phyloP scores from a whole-genome alignment of 2,888 invertebrate species.

The Campaea margaritaria region DNA sequence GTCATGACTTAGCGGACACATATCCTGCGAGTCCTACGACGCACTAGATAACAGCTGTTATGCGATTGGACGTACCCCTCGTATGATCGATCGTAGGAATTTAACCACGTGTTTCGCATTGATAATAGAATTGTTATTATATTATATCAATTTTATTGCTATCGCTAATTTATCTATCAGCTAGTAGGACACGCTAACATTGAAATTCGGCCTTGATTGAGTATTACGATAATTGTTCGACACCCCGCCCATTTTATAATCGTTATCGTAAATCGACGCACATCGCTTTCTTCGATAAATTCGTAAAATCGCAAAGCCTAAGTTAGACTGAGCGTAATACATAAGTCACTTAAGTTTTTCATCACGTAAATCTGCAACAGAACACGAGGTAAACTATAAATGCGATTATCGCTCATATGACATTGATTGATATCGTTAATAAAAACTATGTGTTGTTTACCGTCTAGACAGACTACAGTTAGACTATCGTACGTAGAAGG shows the following conservation, averaged over 20 bases:
- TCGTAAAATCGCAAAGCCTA: no score
- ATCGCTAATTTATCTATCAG: slow-evolving; percentile 14
- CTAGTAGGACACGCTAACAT: slow-evolving; percentile 2
- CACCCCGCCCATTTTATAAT: not conserved
- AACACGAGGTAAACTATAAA: no score
- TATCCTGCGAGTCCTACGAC: slow-evolving; percentile 1
- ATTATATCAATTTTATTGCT: slow-evolving; percentile 9
- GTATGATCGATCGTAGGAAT: slow-evolving; percentile 36
- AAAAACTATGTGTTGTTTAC: no score
- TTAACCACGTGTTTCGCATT: slow-evolving; percentile 26
- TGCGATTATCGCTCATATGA: no score
- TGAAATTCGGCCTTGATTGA: slow-evolving; percentile 23
- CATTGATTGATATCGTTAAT: no score
- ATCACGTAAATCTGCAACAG: no score
- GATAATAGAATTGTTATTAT: not conserved
- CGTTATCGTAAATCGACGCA: not conserved
- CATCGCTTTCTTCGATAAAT: not conserved
- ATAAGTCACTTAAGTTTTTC: no score
- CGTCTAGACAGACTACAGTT: no score
- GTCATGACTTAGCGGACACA: slow-evolving; percentile 2
- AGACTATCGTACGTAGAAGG: no score
- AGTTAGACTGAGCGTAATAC: no score
- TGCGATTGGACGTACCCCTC: slow-evolving; percentile 37
- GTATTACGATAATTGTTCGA: slow-evolving; percentile 2
- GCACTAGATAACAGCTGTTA: slow-evolving; percentile 29